These are phyloP conservation scores for Darevskia nairensis DNA, from an alignment of 2,797 vertebrate species.

Conservation along the genomic window DNA sequence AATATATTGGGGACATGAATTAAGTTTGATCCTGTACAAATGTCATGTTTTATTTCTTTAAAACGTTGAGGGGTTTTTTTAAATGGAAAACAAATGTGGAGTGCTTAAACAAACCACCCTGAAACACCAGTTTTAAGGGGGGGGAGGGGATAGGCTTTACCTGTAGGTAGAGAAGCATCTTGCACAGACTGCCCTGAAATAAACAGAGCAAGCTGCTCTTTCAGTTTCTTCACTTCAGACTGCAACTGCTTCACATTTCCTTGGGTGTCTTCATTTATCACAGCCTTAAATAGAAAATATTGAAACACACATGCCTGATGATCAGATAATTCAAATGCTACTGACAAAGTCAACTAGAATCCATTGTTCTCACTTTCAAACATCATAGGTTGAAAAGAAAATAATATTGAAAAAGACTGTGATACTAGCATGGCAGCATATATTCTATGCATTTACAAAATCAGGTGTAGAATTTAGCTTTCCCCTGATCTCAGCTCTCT, in stretches of 20 bases:
- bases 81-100: neutral
- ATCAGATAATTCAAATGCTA: neutral
- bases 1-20: neutral
- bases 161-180: constrained; percentile 60
- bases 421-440: neutral
- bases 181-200: constrained; percentile 58
- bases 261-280: constrained; percentile 96
- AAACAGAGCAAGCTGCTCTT: constrained; percentile 87
- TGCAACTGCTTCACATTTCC: constrained; percentile 94
- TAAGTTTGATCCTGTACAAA: neutral
- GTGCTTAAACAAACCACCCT: neutral
- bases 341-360: neutral
- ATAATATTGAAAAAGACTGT: neutral
- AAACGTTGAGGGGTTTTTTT: neutral
- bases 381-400: neutral
- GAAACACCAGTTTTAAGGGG: neutral
- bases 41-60: neutral
- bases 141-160: constrained; percentile 50
- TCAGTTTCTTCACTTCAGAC: constrained; percentile 93
- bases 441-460: neutral
- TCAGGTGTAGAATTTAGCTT: neutral
- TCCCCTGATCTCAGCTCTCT: neutral
- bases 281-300: constrained; percentile 80
- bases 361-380: neutral
- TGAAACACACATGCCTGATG: neutral